A percentile compares a stretch with the other conserved stretches of the same genome.
phyloP scores from a whole-genome alignment of 2,888 invertebrate genomes.

The Anthoptus insignis region DNA sequence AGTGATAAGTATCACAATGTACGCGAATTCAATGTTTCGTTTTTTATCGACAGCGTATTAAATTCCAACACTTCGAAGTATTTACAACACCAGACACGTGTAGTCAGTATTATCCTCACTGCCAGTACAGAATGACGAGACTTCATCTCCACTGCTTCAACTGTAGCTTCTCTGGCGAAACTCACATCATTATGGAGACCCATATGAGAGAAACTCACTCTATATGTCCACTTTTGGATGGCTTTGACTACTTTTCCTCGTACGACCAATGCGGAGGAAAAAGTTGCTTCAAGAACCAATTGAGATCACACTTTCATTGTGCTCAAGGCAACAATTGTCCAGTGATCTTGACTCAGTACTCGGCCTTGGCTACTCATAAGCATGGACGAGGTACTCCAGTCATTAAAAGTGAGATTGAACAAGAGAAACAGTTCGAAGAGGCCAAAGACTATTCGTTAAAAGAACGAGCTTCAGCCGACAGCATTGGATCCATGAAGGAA shows the following conservation, averaged over 20 bases:
- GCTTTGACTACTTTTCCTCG: slow-evolving; percentile 93
- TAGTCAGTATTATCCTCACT: slow-evolving; percentile 89
- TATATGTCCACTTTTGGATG: slow-evolving; percentile 93
- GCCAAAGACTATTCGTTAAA: slow-evolving; percentile 84
- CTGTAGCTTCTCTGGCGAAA: slow-evolving; percentile 95
- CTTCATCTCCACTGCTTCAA: slow-evolving; percentile 96
- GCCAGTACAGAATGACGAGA: slow-evolving; percentile 89
- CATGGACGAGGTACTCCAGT: slow-evolving; percentile 80
- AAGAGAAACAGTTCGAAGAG: slow-evolving; percentile 76
- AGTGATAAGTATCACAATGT: neutral
- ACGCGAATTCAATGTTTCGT: neutral
- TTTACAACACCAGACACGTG: slow-evolving; percentile 89
- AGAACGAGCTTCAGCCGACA: slow-evolving; percentile 78
- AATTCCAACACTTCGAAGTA: slow-evolving; percentile 88
- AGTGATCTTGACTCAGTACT: slow-evolving; percentile 82
- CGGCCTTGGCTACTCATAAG: slow-evolving; percentile 81
- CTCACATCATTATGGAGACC: slow-evolving; percentile 91
- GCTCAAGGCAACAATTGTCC: slow-evolving; percentile 82
- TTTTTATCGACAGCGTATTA: slow-evolving; percentile 75
- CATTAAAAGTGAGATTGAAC: slow-evolving; percentile 74
- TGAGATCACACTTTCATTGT: slow-evolving; percentile 81
- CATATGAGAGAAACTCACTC: slow-evolving; percentile 96
- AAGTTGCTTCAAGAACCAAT: slow-evolving; percentile 81
- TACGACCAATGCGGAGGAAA: slow-evolving; percentile 82
- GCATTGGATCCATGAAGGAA: slow-evolving; percentile 74